Evolutionary conservation across 2,888 invertebrate species (phyloP).

Genomic region (Leucozona laternaria): DNA sequence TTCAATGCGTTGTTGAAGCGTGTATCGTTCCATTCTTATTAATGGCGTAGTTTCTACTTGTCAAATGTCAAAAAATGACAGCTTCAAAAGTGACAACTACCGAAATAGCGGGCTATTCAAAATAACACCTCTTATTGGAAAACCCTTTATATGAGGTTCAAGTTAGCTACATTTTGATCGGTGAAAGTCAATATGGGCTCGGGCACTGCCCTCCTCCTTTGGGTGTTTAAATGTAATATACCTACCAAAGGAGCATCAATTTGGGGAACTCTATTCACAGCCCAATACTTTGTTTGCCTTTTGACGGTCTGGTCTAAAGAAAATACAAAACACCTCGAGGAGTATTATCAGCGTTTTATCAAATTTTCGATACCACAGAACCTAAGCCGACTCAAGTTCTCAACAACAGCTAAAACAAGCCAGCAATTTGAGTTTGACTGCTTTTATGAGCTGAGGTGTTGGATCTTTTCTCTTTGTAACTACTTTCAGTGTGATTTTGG

Average conservation of each 20-base stretch:
- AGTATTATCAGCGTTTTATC: constrained; percentile 75
- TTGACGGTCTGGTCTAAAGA: constrained; percentile 23
- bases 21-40: too few species aligned
- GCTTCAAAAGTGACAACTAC: too few species aligned
- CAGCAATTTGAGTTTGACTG: constrained; percentile 60
- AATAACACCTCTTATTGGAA: too few species aligned
- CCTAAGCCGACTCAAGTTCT: constrained; percentile 42
- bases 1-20: too few species aligned
- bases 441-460: constrained; percentile 37
- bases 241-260: constrained; percentile 51
- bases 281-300: constrained; percentile 31
- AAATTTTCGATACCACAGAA: constrained; percentile 75
- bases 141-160: too few species aligned
- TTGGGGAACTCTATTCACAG: neutral
- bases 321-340: constrained; percentile 66
- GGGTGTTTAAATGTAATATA: constrained; percentile 55
- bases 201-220: neutral
- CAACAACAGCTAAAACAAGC: constrained; percentile 49
- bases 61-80: too few species aligned
- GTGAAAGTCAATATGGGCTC: neutral
- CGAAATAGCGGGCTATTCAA: too few species aligned
- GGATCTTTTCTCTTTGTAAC: constrained; percentile 1
- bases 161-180: neutral
- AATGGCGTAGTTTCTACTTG: too few species aligned
- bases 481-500: constrained; percentile 25